Evolutionary conservation across 1,140 invertebrate species (phyloP), one percentile per base, ranked within the genome.

Genomic region (Pogonognathellus flavescens): DNA sequence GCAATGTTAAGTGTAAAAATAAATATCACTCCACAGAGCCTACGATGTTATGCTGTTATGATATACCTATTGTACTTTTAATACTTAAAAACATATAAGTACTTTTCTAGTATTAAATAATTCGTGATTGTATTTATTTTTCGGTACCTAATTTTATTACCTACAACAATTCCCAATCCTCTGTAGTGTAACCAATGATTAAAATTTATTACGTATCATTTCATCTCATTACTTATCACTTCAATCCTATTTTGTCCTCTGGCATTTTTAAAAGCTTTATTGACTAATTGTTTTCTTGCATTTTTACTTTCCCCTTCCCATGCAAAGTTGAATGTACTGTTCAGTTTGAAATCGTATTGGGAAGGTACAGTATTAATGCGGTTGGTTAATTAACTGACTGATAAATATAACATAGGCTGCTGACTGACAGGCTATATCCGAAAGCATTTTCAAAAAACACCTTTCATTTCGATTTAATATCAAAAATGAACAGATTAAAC

Each of bases 241-340:
- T 76, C 25, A 49, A 10, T 76, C 31, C 70, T 76, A n/a, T 76
- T 16, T 49, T 31, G 70, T 76, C 31, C 41, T 49, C 70, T 76
- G 16, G 41, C 49, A 49, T 50, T 14, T 57, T 76, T 50, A 20
- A 49, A 50, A 49, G 41, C 70, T 76, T 49, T 20, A 59, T 66
- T 66, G 66, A 49, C 2, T n/a, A 7, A 10, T 41, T 76, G 16
- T 76, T 76, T 76, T 18, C 16, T 1, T 9, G 5, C 70, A 76
- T 76, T 76, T 50, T 76, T 76, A 76, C 70, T 76, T 76, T 76
- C 70, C 6, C 62, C 25, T 22, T 0, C 62, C 25, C 14, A 25
- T 66, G 4, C 18, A 10, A 66, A 25, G 62, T 66, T 66, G 62
- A 66, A 66, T 31, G 62, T 20, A 66, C 62, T 66, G 62, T 20